phyloP scores from a whole-genome alignment of 2,113 vertebrate species.

The Urocitellus parryii region DNA sequence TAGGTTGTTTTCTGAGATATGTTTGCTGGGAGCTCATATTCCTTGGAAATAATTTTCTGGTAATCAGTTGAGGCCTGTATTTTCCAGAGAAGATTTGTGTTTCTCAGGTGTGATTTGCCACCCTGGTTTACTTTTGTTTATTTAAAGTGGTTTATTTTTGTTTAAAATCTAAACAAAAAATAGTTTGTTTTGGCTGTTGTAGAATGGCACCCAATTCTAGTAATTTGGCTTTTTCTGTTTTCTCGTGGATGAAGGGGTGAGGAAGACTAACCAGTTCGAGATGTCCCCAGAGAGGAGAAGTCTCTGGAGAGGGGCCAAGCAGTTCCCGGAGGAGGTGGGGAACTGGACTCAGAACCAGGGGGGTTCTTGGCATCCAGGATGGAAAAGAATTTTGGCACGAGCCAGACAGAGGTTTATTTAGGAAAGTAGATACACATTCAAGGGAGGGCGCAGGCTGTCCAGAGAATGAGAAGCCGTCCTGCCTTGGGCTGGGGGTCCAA shows the following conservation, averaged over 20 bases:
- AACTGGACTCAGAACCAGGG: too few relatives aligned
- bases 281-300: too few relatives aligned
- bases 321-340: too few relatives aligned
- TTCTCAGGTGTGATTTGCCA: conserved; percentile 9
- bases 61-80: not conserved
- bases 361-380: too few relatives aligned
- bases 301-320: too few relatives aligned
- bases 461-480: too few relatives aligned
- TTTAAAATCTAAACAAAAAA: not conserved
- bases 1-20: not conserved
- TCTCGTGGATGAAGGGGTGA: not conserved
- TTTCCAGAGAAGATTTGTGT: conserved; percentile 20
- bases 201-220: not conserved
- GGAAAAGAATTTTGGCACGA: too few relatives aligned
- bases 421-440: too few relatives aligned
- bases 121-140: not conserved
- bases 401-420: too few relatives aligned
- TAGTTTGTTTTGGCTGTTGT: not conserved
- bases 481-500: too few relatives aligned
- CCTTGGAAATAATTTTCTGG: conserved; percentile 1
- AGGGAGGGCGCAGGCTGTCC: too few relatives aligned
- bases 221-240: not conserved
- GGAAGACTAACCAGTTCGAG: not conserved
- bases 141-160: too few relatives aligned
- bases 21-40: not conserved